phyloP scores from a whole-genome alignment of 2,797 vertebrate species.

The Prunella strophiata region DNA sequence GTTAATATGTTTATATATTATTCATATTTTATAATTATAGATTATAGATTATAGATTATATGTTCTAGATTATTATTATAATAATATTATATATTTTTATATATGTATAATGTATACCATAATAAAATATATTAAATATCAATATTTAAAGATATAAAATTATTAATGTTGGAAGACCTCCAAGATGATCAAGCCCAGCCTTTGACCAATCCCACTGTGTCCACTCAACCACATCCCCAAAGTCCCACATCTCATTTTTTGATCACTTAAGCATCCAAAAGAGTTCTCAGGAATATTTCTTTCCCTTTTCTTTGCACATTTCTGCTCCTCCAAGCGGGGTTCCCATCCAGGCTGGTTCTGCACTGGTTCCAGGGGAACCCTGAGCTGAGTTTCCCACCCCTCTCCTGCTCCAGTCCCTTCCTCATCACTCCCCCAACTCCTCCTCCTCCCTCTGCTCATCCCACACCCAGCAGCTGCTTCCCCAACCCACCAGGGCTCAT shows the following conservation, averaged over 20 bases:
- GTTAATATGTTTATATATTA: too few species aligned
- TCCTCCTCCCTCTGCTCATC: background rate
- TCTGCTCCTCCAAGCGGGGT: background rate
- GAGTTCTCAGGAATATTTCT: background rate
- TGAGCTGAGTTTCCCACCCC: background rate
- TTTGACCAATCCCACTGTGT: background rate
- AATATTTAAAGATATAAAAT: background rate
- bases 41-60: too few species aligned
- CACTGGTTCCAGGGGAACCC: too few species aligned
- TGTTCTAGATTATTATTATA: too few species aligned
- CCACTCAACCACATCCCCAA: background rate
- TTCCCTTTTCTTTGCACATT: background rate
- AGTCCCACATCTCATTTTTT: background rate
- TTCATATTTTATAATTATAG: too few species aligned
- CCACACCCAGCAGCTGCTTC: background rate
- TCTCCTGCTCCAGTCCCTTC: background rate
- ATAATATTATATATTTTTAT: too few species aligned
- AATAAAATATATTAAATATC: background rate
- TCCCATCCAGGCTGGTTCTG: background rate
- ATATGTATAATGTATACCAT: too few species aligned
- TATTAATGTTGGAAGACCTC: background rate
- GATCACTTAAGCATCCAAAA: background rate
- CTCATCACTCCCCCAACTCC: background rate
- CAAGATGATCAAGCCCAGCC: background rate
- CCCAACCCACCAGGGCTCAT: too few species aligned